These are phyloP conservation scores for Anastrepha ludens DNA, from an alignment of 1,140 invertebrate species.

Conservation along the genomic window DNA sequence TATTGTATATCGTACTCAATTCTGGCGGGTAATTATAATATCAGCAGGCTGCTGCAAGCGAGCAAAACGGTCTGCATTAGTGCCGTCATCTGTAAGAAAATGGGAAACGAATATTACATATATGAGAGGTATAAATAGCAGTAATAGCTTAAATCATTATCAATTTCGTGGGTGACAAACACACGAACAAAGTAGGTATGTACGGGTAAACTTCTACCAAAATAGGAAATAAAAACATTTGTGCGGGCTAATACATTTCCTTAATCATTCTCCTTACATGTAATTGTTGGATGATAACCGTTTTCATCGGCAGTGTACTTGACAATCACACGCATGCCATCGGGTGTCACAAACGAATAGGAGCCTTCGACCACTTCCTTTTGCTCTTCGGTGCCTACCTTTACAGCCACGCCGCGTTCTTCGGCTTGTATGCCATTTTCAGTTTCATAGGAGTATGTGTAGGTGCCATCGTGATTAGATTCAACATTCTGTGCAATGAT, in stretches of 20 bases:
- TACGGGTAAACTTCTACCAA: too few relatives aligned
- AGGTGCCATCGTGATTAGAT: constrained; percentile 63
- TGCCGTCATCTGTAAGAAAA: constrained; percentile 64
- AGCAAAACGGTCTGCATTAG: constrained; percentile 66
- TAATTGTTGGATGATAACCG: constrained; percentile 68
- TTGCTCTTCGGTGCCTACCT: constrained; percentile 67
- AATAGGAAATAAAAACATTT: too few relatives aligned
- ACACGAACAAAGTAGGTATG: too few relatives aligned
- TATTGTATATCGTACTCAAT: constrained; percentile 49
- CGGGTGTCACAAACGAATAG: constrained; percentile 68
- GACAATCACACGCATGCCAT: constrained; percentile 68
- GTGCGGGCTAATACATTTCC: too few relatives aligned
- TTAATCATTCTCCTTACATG: constrained; percentile 61
- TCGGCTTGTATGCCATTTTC: constrained; percentile 78
- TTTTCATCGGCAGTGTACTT: constrained; percentile 70
- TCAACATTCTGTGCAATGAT: constrained; percentile 63
- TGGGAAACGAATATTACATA: neutral
- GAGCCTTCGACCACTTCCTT: constrained; percentile 68
- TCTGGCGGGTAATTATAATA: constrained; percentile 62
- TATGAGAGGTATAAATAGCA: neutral
- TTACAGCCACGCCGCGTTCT: constrained; percentile 75
- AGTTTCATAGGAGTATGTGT: constrained; percentile 73
- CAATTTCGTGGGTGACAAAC: too few relatives aligned
- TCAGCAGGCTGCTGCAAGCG: constrained; percentile 63
- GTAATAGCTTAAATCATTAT: too few relatives aligned